phyloP scores from a whole-genome alignment of 2,797 vertebrate species.

The Neostethus bicornis region DNA sequence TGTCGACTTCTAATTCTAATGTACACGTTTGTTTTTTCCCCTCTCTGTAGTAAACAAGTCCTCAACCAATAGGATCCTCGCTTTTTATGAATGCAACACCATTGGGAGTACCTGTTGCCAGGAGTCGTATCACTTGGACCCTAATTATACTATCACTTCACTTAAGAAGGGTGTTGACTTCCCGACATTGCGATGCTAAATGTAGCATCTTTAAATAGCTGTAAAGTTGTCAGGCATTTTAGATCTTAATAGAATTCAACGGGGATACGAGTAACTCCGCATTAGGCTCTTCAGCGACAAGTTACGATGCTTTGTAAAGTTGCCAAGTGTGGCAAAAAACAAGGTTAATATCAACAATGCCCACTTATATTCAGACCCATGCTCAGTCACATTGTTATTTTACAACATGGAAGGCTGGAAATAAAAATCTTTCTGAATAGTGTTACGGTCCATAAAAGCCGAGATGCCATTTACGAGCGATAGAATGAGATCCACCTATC shows the following conservation, averaged over 20 bases:
- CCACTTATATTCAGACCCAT: too few relatives aligned
- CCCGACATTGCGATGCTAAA: conserved; percentile 42
- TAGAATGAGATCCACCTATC: conserved; percentile 56
- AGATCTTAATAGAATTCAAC: conserved; percentile 34
- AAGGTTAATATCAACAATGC: too few relatives aligned
- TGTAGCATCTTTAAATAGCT: conserved; percentile 64
- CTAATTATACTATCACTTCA: conserved; percentile 61
- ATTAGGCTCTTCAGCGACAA: conserved; percentile 16
- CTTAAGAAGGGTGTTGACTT: conserved; percentile 53
- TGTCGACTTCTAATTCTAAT: too few relatives aligned
- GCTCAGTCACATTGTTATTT: too few relatives aligned
- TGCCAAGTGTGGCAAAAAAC: too few relatives aligned
- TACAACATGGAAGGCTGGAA: too few relatives aligned
- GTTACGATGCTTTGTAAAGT: too few relatives aligned
- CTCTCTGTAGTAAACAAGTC: conserved; percentile 12
- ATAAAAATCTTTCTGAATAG: too few relatives aligned
- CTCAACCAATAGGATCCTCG: conserved; percentile 9
- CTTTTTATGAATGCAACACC: conserved; percentile 9
- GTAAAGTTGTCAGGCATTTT: conserved; percentile 12
- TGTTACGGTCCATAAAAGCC: neutral
- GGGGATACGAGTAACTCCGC: conserved; percentile 43
- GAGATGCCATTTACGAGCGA: conserved; percentile 25
- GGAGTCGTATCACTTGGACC: conserved; percentile 53
- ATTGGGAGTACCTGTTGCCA: conserved; percentile 28
- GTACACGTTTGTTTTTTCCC: too few relatives aligned